Base-by-base conservation (phyloP, 2,888 invertebrate genomes). In the Drosophila paramelanica region DNA sequence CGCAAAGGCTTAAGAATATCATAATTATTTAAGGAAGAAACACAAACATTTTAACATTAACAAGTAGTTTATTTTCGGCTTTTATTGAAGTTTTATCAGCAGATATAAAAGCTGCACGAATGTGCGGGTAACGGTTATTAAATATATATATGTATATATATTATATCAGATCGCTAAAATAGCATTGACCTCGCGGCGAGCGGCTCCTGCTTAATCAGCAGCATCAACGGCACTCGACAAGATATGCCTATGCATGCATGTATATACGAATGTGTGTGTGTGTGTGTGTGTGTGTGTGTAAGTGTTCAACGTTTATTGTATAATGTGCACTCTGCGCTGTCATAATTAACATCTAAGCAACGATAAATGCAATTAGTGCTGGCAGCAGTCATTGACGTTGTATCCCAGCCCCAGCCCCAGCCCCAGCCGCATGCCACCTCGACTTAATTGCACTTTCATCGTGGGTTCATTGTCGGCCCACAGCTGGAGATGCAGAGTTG, bases 361-460 rank as follows among this genome's bases (percentile, higher is more conserved):
- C 80, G 87, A 88, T 83, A 83, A 83, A 83, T 88, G 89, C 62
- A 83, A 83, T 83, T 83, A 83, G 87, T 69, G 71, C 65, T 64
- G 67, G 43, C 61, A 56, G 60, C 71, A 71, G 80, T 73, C 77
- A 66, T 66, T 81, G 74, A 60, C 66, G 79, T 66, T 66, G 61
- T 51, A 43, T 39, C 43, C 31, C 25, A 50, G 36, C 31, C 38
- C 52, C 42, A 55, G 38, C 13, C 33, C 11, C 41, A 59, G 45
- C 5, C 47, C 14, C 14, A 38, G 23, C 11, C 41, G 42, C 57
- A 58, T 10, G 56, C 53, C 50, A 71, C 64, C 74, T 75, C 73
- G 67, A 67, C 77, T 71, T 72, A 80, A 86, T 83, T 83, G 84
- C 73, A 88, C 77, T 83, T 83, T 74, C 86, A 86, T 83, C 88